phyloP scores from a whole-genome alignment of 1,140 invertebrate genomes.

The Megalopta genalis region DNA sequence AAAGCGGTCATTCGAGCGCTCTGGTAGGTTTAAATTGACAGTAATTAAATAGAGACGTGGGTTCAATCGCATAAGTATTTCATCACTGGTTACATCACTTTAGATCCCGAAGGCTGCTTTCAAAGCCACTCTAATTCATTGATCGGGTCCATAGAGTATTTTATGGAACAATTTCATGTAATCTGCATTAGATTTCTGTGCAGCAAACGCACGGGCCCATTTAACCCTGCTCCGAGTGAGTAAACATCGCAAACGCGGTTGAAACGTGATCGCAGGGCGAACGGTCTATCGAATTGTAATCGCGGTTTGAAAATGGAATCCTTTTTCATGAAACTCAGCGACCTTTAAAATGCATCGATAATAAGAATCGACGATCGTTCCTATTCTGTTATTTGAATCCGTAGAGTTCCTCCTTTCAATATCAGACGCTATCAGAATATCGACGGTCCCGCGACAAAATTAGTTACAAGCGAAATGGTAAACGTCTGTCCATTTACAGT shows the following conservation, averaged over 20 bases:
- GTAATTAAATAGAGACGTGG: too few species aligned
- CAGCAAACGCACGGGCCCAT: neutral
- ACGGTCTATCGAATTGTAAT: conserved; percentile 41
- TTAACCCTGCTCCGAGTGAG: neutral
- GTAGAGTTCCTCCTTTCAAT: conserved; percentile 9
- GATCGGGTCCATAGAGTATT: too few species aligned
- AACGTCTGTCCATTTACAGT: neutral
- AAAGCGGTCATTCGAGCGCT: too few species aligned
- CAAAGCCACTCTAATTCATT: too few species aligned
- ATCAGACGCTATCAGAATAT: neutral
- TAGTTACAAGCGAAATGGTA: neutral
- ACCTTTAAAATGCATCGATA: conserved; percentile 40
- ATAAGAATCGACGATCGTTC: conserved; percentile 21
- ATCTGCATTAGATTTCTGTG: conserved; percentile 10
- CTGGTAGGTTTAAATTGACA: too few species aligned
- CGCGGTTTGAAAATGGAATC: conserved; percentile 32
- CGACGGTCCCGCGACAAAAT: neutral
- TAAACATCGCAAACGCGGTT: conserved; percentile 42
- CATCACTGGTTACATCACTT: too few species aligned
- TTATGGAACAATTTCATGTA: neutral
- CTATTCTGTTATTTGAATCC: conserved; percentile 21
- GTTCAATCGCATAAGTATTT: too few species aligned
- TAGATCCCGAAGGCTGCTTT: too few species aligned
- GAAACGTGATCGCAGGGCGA: conserved; percentile 24
- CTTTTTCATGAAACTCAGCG: conserved; percentile 21